Evolutionary conservation across 2,888 invertebrate species (phyloP).

Genomic region (Noctua janthina): DNA sequence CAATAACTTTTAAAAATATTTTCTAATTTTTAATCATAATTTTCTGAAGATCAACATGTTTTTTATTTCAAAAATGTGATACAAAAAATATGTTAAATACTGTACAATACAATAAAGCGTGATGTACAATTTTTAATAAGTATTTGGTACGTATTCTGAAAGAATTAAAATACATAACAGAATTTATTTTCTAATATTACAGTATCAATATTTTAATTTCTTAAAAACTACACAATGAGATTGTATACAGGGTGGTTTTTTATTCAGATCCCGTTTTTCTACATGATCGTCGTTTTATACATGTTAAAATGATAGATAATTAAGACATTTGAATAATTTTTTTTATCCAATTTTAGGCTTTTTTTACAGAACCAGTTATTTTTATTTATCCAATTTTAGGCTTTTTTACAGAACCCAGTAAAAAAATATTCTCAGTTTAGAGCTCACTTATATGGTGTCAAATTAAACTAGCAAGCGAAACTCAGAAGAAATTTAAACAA

Average conservation of each 20-base stretch:
- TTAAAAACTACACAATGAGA: conserved; percentile 21
- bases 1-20: conserved; percentile 20
- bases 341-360: not conserved
- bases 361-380: too few relatives aligned
- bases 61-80: conserved; percentile 37
- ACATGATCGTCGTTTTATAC: not conserved
- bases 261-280: conserved; percentile 4
- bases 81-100: conserved; percentile 43
- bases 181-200: conserved; percentile 27
- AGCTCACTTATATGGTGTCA: not conserved
- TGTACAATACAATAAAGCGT: conserved; percentile 1
- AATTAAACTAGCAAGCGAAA: not conserved
- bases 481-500: not conserved
- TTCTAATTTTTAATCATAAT: conserved; percentile 21
- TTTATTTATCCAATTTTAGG: not conserved
- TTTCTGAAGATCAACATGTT: conserved; percentile 43
- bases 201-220: conserved; percentile 19
- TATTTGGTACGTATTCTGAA: conserved; percentile 44
- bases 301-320: not conserved
- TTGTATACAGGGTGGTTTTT: not conserved
- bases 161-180: conserved; percentile 1
- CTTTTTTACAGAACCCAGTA: not conserved
- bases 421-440: conserved; percentile 5
- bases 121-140: conserved; percentile 13
- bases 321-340: not conserved